Conservation (phyloP, 1,140 invertebrate genomes). For the Aporrectodea caliginosa region DNA sequence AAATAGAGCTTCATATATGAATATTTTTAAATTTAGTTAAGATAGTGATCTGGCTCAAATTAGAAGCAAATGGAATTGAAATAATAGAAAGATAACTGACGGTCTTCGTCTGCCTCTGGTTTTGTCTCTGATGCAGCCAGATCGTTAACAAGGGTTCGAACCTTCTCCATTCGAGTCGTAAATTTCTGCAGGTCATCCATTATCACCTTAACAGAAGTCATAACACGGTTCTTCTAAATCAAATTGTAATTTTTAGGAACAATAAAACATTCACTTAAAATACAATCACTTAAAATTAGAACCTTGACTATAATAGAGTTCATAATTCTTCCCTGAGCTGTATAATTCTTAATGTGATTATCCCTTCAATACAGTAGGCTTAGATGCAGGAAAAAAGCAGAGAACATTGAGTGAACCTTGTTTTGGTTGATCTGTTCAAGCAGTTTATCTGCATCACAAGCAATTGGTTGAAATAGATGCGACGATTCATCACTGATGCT, state of each 20-base stretch:
- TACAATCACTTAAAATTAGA: too few relatives aligned
- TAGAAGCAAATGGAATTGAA: neutral
- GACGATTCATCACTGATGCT: conserved; percentile 70
- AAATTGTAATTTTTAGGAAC: too few relatives aligned
- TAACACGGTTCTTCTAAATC: too few relatives aligned
- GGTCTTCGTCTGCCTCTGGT: neutral
- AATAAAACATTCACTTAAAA: too few relatives aligned
- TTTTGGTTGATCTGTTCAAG: conserved; percentile 93
- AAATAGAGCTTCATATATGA: too few relatives aligned
- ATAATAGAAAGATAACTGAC: neutral
- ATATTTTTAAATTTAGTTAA: too few relatives aligned
- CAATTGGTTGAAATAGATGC: conserved; percentile 77
- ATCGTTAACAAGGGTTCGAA: neutral
- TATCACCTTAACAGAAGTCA: neutral
- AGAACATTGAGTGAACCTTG: conserved; percentile 56
- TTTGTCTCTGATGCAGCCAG: neutral
- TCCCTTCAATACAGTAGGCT: too few relatives aligned
- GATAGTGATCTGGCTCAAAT: neutral
- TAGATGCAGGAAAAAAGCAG: too few relatives aligned
- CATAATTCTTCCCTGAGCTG: too few relatives aligned
- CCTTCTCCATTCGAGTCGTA: neutral
- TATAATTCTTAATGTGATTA: too few relatives aligned
- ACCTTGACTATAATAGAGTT: too few relatives aligned
- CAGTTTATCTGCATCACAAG: conserved; percentile 87
- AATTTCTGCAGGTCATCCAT: neutral